Evolutionary conservation across 1,140 invertebrate genomes (phyloP).

Genomic region (Polypedilum vanderplanki): DNA sequence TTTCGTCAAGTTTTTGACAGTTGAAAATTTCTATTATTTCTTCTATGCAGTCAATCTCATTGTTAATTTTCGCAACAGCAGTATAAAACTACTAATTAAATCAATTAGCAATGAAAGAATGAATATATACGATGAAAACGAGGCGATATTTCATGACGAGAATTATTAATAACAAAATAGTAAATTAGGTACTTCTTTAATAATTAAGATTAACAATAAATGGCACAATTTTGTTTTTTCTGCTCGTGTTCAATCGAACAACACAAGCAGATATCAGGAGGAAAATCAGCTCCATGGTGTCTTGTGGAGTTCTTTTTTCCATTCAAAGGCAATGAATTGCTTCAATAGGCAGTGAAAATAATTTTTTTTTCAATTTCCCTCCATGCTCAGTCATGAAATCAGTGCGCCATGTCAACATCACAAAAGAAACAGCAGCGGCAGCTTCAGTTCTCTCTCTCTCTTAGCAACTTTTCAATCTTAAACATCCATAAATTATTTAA

Average conservation of each 20-base stretch:
- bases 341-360: too few relatives aligned
- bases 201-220: background rate
- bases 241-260: background rate
- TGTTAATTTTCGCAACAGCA: too few relatives aligned
- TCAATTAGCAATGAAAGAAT: background rate
- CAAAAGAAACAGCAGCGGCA: background rate
- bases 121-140: background rate
- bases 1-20: too few relatives aligned
- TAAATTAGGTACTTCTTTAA: background rate
- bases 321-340: too few relatives aligned
- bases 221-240: slow-evolving; percentile 19
- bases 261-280: background rate
- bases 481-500: slow-evolving; percentile 14
- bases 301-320: too few relatives aligned
- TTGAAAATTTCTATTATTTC: too few relatives aligned
- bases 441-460: background rate
- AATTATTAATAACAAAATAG: slow-evolving; percentile 10
- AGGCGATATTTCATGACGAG: background rate
- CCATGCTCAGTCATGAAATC: background rate
- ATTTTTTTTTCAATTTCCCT: too few relatives aligned
- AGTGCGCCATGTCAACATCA: background rate
- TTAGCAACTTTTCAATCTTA: background rate
- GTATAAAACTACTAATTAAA: background rate
- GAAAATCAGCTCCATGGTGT: too few relatives aligned
- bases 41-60: too few relatives aligned